phyloP scores from a whole-genome alignment of 2,113 vertebrate genomes.

The Halcyon malimbica region DNA sequence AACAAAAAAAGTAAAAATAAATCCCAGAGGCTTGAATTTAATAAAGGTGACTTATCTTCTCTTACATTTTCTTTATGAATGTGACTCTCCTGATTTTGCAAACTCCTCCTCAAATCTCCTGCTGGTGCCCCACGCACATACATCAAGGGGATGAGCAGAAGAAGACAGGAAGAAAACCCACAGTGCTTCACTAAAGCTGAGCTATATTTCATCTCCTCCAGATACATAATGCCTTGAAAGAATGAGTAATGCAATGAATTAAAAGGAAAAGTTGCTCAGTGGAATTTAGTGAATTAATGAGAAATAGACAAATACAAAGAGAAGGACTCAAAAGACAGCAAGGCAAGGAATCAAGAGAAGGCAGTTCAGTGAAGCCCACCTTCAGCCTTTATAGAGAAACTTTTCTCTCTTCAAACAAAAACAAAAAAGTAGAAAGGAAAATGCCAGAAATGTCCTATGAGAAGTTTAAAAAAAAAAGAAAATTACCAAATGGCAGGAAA shows the following conservation, averaged over 20 bases:
- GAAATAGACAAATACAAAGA: background rate
- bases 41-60: background rate
- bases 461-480: background rate
- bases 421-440: background rate
- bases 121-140: background rate
- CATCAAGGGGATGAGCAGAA: background rate
- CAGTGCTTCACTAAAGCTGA: background rate
- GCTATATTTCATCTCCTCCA: background rate
- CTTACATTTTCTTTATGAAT: background rate
- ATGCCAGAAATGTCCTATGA: background rate
- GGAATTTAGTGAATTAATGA: background rate
- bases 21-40: background rate
- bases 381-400: background rate
- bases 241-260: background rate
- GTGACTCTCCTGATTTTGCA: background rate
- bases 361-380: background rate
- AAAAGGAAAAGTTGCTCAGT: background rate
- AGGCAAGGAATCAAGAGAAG: background rate
- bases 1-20: background rate
- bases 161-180: background rate
- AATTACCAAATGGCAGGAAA: background rate
- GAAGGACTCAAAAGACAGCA: background rate
- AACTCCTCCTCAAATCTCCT: background rate
- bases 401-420: background rate
- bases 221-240: background rate